Evolutionary conservation across 2,797 vertebrate species (phyloP), one percentile per base, ranked within the genome.

Genomic region (Sphenopsis melanotis): DNA sequence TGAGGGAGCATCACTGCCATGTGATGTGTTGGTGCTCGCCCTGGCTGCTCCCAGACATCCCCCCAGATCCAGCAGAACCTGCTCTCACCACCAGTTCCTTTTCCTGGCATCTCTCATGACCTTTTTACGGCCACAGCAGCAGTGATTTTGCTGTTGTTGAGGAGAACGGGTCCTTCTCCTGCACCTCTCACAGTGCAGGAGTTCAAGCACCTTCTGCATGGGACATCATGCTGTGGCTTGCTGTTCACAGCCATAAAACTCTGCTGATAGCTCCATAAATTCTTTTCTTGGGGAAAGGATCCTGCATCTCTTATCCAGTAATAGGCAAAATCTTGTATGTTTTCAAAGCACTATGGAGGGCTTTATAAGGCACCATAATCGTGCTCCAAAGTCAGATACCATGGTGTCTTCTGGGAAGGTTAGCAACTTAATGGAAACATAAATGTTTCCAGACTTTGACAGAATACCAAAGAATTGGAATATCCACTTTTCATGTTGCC

Each of bases 391-490:
- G 49, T 88, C 89, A 79, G 89, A 90, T 84, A 93, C 76, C 49
- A 15, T 12, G 21, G 10, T 91, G 87, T 94, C 88, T 96, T 95
- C 83, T 96, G 94, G 91, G 89, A 95, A 90, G 93, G 90, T 94
- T 90, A 88, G 89, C 85, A 77, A 32, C 52, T 88, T 91, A 88
- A 82, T 94, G 93, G 92, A 94, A 95, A 95, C 75, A 71, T 77
- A 94, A 96, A 91, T 59, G 83, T 95, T 96, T 96, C 95, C 95
- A 96, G 91, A 42, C 91, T 82, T 94, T 91, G 83, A 87, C 87
- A 89, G 80, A 91, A 86, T 83, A 91, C 80, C 89, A 79, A 82
- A 79, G 87, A 78, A 70, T 88, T 96, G 85, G 95, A 96, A 93
- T 91, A 93, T 57, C 46, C 74, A 64, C 30, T 84, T 82, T 77